Evolutionary conservation across 2,113 vertebrate species (phyloP), one percentile per base, ranked within the genome.

Genomic region (Colossoma macropomum): DNA sequence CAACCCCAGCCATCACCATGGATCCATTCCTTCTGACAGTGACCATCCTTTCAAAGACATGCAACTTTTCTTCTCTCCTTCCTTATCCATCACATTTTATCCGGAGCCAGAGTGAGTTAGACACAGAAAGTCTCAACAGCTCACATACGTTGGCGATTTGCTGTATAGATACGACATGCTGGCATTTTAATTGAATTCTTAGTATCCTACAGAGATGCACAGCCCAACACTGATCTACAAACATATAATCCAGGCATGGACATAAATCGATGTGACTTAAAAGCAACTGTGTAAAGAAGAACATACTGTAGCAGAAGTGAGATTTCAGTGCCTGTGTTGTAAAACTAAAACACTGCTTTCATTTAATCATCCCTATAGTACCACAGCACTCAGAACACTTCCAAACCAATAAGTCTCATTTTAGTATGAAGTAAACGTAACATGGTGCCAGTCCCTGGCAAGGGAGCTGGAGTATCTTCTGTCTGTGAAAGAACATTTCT

Each of bases 1-100:
- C 50, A 78, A 75, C 48, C 63, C 65, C 77, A 66, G 28, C 81
- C 54, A 76, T 79, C 70, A 48, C 13, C 34, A 52, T 25, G 25
- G 68, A 71, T 82, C 56, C 12, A 62, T 78, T 73, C 56, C 6
- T 5, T 60, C 60, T n/a, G 17, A 27, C 54, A 38, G 34, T 30
- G 38, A 80, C 7, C 70, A 48, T 4, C 25, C 69, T 73, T 73
- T 80, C 27, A 27, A 73, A 73, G 34, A n/a, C 52, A 45, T 11
- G 21, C 6, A 50, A 23, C 69, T 48, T 62, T 71, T 48, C n/a
- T 76, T 68, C 63, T 50, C 28, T 4, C 21, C 23, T 56, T 80
- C 59, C 25, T 27, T 25, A 70, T 79, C 17, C 34, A 30, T 48
- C 27, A 59, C 41, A 28, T 77, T 71, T 6, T 21, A 56, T 41